A percentile compares a stretch with the other conserved stretches of the same genome.
Evolutionary conservation across 2,113 vertebrate genomes (phyloP).

Genomic region (Leptobrachium ailaonicum): DNA sequence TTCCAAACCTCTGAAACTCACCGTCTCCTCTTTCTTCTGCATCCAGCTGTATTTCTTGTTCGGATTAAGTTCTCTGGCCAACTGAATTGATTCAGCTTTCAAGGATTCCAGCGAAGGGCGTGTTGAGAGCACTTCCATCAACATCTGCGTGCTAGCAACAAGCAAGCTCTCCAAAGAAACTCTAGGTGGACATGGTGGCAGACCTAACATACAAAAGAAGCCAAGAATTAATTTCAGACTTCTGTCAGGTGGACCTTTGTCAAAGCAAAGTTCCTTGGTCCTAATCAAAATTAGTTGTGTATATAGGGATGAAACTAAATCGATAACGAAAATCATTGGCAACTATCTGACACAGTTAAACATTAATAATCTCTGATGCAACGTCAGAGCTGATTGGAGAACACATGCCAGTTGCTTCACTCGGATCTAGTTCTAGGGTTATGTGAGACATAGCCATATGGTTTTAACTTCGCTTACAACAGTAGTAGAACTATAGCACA

Average conservation of each 20-base stretch:
- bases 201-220: conserved; percentile 49
- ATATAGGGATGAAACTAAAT: not conserved
- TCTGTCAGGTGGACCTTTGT: too few species aligned
- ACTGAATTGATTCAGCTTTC: conserved; percentile 76
- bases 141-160: conserved; percentile 85
- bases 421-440: too few species aligned
- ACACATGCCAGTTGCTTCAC: too few species aligned
- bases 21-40: conserved; percentile 90
- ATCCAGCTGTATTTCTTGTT: conserved; percentile 98
- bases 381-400: too few species aligned
- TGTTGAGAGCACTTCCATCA: conserved; percentile 85
- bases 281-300: not conserved
- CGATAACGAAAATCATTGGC: too few species aligned
- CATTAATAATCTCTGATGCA: too few species aligned
- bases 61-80: conserved; percentile 86
- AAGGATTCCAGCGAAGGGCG: conserved; percentile 70
- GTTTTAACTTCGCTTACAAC: too few species aligned
- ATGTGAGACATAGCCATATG: too few species aligned
- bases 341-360: too few species aligned
- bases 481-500: too few species aligned
- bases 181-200: conserved; percentile 63
- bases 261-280: too few species aligned
- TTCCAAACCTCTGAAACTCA: conserved; percentile 59
- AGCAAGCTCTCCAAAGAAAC: conserved; percentile 86
- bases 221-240: too few species aligned